Conservation (phyloP, 2,888 invertebrate species). For the Apodemia mormo region DNA sequence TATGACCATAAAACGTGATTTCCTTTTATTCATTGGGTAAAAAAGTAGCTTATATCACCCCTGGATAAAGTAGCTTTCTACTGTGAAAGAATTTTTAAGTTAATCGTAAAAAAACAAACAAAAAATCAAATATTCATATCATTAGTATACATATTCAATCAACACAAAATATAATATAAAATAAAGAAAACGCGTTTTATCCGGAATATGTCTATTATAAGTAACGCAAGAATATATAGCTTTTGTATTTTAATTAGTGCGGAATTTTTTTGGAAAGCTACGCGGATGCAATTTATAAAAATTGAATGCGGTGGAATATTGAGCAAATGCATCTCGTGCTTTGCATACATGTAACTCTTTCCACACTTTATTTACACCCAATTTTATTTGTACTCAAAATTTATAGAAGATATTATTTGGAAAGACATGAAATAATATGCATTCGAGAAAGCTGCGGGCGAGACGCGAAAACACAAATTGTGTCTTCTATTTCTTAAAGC, state of each 20-base stretch:
- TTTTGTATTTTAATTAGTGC: not conserved
- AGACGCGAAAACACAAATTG: slow-evolving; percentile 57
- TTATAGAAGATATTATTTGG: slow-evolving; percentile 40
- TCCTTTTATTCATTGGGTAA: no score
- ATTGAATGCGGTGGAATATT: slow-evolving; percentile 7
- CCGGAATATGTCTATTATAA: not conserved
- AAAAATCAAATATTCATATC: no score
- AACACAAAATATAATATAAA: no score
- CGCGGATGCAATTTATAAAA: slow-evolving; percentile 8
- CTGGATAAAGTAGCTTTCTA: no score
- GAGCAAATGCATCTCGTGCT: slow-evolving; percentile 12
- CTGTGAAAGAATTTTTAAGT: no score
- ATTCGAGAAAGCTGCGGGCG: slow-evolving; percentile 48
- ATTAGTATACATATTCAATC: no score
- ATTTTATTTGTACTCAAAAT: slow-evolving; percentile 16
- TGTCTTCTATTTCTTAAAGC: slow-evolving; percentile 61
- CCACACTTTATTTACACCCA: not conserved
- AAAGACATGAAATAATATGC: slow-evolving; percentile 43
- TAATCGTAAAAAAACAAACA: no score
- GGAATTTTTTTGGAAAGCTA: not conserved
- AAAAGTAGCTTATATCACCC: no score
- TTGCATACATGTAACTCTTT: slow-evolving; percentile 5
- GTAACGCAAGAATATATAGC: not conserved
- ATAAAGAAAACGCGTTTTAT: no score
- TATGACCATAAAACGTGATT: no score